These are phyloP conservation scores for Eupithecia inturbata DNA, from an alignment of 2,888 invertebrate genomes.

Conservation along the genomic window DNA sequence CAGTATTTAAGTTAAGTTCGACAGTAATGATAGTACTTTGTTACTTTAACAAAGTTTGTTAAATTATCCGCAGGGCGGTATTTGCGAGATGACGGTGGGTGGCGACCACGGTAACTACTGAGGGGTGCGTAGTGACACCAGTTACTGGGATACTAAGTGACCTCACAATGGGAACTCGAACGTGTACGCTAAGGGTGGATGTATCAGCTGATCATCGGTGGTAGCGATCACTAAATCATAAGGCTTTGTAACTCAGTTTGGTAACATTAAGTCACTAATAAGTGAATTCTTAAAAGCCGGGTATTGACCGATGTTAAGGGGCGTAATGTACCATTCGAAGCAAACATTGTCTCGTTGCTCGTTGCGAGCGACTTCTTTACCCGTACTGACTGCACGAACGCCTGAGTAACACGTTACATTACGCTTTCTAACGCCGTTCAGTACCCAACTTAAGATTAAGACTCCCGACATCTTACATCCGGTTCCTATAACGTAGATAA, in stretches of 20 bases:
- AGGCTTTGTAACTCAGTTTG: not conserved
- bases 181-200: not conserved
- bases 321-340: too few relatives aligned
- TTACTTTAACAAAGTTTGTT: constrained; percentile 28
- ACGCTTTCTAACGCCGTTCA: too few relatives aligned
- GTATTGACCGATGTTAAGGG: too few relatives aligned
- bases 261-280: not conserved
- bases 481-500: not conserved
- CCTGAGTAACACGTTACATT: too few relatives aligned
- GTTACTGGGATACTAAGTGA: not conserved
- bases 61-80: constrained; percentile 28
- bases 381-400: too few relatives aligned
- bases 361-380: too few relatives aligned
- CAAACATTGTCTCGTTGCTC: too few relatives aligned
- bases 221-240: not conserved
- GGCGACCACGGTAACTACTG: constrained; percentile 2
- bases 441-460: too few relatives aligned
- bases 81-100: constrained; percentile 16
- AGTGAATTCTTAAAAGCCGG: too few relatives aligned
- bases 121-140: not conserved
- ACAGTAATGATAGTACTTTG: constrained; percentile 17
- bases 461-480: not conserved
- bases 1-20: not conserved
- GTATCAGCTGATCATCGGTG: not conserved
- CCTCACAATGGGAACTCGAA: not conserved